Evolutionary conservation across 2,797 vertebrate genomes (phyloP).

Genomic region (Notamacropus eugenii): DNA sequence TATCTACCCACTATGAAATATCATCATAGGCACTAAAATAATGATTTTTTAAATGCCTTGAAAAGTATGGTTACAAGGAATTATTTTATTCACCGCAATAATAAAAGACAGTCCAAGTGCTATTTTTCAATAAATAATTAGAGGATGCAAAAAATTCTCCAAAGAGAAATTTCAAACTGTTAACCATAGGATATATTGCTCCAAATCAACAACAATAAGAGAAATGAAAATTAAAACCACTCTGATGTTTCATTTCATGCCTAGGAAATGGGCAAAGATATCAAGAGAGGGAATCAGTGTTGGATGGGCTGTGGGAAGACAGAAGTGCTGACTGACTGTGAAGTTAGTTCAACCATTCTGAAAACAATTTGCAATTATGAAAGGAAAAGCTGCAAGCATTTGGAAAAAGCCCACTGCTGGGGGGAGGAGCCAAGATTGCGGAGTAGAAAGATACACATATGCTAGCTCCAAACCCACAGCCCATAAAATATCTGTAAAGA

Average conservation of each 20-base stretch:
- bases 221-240: not conserved
- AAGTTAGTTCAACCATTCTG: not conserved
- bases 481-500: too few species aligned
- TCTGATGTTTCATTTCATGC: not conserved
- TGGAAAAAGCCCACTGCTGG: not conserved
- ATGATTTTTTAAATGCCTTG: not conserved
- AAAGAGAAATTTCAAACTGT: not conserved
- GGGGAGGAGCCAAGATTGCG: too few species aligned
- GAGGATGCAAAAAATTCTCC: not conserved
- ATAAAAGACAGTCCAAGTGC: not conserved
- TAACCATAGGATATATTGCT: not conserved
- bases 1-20: not conserved
- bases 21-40: not conserved
- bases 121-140: not conserved
- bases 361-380: not conserved
- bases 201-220: not conserved
- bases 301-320: not conserved
- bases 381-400: not conserved
- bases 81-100: not conserved
- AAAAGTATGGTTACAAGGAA: not conserved
- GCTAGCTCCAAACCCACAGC: too few species aligned
- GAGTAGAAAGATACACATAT: too few species aligned
- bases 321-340: not conserved
- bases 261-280: not conserved
- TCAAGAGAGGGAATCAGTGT: not conserved